A percentile compares a stretch with the other conserved stretches of the same genome.
Conservation (phyloP, 2,113 vertebrate genomes). For the Otus sunia region DNA sequence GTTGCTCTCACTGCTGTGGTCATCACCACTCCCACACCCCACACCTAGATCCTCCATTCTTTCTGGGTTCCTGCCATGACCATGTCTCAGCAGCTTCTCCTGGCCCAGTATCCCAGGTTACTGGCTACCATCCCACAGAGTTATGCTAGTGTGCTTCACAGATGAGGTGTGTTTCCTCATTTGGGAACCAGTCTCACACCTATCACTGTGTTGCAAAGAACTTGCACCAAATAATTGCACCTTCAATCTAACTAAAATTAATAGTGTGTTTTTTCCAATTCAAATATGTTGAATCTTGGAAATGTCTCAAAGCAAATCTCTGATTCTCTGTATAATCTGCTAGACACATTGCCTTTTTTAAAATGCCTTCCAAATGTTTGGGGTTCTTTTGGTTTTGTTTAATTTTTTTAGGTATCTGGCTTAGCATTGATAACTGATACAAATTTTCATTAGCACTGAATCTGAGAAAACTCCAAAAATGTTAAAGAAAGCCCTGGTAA, state of each 20-base stretch:
- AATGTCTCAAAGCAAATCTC: neutral
- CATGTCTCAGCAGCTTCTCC: neutral
- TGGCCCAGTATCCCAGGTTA: neutral
- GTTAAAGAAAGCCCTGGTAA: neutral
- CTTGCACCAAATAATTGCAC: neutral
- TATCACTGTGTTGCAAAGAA: neutral
- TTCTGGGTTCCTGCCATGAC: neutral
- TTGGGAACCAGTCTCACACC: neutral
- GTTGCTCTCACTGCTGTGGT: neutral
- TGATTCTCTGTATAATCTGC: neutral
- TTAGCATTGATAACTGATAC: neutral
- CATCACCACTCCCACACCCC: fast-evolving
- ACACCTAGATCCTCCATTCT: neutral
- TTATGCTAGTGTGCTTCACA: neutral
- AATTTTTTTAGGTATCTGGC: neutral
- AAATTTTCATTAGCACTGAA: neutral
- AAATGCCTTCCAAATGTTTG: neutral
- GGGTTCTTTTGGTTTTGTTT: fast-evolving
- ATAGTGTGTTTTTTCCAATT: neutral
- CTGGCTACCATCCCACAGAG: neutral
- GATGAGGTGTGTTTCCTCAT: neutral
- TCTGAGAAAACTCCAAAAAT: neutral
- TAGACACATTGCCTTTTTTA: neutral
- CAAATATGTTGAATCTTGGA: neutral
- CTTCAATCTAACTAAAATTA: neutral